Evolutionary conservation across 1,140 invertebrate species (phyloP).

Genomic region (Lordiphosa stackelbergi): DNA sequence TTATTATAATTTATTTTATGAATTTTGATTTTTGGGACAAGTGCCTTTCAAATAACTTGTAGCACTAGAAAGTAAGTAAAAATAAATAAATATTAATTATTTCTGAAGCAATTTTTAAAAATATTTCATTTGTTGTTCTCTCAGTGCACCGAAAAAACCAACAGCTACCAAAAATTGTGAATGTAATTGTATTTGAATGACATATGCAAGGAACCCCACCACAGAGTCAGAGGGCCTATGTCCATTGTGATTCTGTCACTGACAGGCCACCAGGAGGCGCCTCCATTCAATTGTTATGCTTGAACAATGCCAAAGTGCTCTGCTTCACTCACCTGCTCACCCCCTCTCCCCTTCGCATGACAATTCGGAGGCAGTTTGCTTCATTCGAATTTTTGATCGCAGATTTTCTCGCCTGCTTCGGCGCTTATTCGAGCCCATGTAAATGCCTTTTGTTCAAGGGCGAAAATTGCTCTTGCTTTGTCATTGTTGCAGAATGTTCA

Average conservation of each 20-base stretch:
- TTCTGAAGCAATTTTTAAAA: too few relatives aligned
- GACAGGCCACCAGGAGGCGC: constrained; percentile 37
- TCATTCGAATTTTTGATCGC: constrained; percentile 53
- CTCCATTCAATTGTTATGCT: constrained; percentile 48
- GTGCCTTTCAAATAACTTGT: too few relatives aligned
- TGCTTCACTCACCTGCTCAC: constrained; percentile 9
- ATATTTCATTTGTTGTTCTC: constrained; percentile 4
- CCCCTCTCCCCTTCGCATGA: constrained; percentile 17
- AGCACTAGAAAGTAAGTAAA: too few relatives aligned
- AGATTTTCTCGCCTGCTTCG: constrained; percentile 60
- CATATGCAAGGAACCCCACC: constrained; percentile 51
- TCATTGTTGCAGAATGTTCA: constrained; percentile 17
- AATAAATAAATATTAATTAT: too few relatives aligned
- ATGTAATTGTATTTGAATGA: constrained; percentile 70
- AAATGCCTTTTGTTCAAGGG: constrained; percentile 47
- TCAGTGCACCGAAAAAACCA: constrained; percentile 16
- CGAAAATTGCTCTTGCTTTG: constrained; percentile 22
- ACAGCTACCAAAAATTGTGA: constrained; percentile 42
- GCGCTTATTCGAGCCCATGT: constrained; percentile 32
- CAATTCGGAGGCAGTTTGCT: constrained; percentile 47
- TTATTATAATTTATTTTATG: too few relatives aligned
- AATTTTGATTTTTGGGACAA: too few relatives aligned
- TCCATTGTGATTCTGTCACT: constrained; percentile 49
- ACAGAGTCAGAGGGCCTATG: constrained; percentile 11
- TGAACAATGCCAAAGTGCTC: constrained; percentile 48